Evolutionary conservation across 2,797 vertebrate species (phyloP).

Genomic region (Podarcis siculus): DNA sequence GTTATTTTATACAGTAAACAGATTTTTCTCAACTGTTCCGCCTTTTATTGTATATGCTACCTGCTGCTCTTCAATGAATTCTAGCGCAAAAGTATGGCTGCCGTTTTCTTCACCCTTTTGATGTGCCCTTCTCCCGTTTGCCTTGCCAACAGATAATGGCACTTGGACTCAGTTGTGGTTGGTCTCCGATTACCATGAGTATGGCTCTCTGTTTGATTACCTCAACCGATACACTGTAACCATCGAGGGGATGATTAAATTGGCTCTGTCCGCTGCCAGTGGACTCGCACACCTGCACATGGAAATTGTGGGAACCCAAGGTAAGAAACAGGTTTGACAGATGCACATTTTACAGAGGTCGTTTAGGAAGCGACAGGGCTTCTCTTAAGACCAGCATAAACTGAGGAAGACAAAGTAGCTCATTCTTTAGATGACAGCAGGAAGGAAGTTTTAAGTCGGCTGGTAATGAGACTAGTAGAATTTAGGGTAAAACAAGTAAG

Average conservation of each 20-base stretch:
- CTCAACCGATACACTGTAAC: constrained; percentile 96
- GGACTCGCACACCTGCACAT: constrained; percentile 97
- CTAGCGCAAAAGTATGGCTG: not conserved
- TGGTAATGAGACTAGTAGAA: not conserved
- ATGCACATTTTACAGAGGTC: not conserved
- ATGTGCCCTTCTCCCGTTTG: not conserved
- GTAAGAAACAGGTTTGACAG: constrained; percentile 74
- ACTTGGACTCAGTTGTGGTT: constrained; percentile 99
- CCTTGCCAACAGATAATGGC: constrained; percentile 88
- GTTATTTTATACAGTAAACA: not conserved
- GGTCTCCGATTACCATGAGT: constrained; percentile 97
- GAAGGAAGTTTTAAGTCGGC: not conserved
- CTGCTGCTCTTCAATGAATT: not conserved
- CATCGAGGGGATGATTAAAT: constrained; percentile 98
- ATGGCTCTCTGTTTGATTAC: constrained; percentile 97
- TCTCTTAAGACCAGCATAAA: not conserved
- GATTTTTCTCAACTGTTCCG: not conserved
- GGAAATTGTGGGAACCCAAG: constrained; percentile 99
- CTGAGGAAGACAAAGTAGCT: not conserved
- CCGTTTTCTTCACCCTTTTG: rapidly evolving
- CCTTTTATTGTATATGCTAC: not conserved
- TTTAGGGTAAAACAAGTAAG: not conserved
- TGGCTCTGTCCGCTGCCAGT: constrained; percentile 92
- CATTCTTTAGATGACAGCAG: not conserved
- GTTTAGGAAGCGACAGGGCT: too few relatives aligned